Base-by-base conservation (phyloP, 2,113 vertebrate genomes). In the Zosterops lateralis region DNA sequence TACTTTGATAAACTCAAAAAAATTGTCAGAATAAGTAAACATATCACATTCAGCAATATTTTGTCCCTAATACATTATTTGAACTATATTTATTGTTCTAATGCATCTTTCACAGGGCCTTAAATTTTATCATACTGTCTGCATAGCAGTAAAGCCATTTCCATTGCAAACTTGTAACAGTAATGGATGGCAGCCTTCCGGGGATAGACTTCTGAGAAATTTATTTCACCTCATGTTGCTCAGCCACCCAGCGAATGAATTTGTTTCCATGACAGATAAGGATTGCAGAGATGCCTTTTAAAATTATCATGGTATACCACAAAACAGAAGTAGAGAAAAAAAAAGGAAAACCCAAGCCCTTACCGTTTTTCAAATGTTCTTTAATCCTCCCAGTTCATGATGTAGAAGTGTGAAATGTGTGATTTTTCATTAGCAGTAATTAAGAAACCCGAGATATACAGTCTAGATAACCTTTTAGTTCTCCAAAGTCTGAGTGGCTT, bases 171-270 rank as follows among this genome's bases (percentile, higher is more conserved):
- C 94, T 88, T 96, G 75, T 94, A 98, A 91, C 73, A 87, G 91
- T 97, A 98, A 98, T 95, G 91, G 92, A 98, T 98, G 96, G 90
- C 93, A 97, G 92, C 97, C 97, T 98, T 97, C 96, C 5, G 6
- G 96, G 97, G 87, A 97, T 74, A 97, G 87, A 80, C 91, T 97
- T 97, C 92, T 90, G 76, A 97, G 91, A 97, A 97, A 98, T 97
- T 97, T 98, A 97, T 97, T 97, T 97, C 91, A 74, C 70, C 92
- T 97, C 90, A 71, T 95, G 94, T 94, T 97, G 90, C 72, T 97
- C 94, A 97, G 93, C 84, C 93, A 97, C 92, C 79, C 95, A 97
- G 93, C 0, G 50, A 97, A 97, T 84, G 71, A 97, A 97, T 98
- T 97, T 96, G 84, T 97, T 97, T 97, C 95, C 77, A 44, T 84